phyloP scores from a whole-genome alignment of 2,797 vertebrate species.

The Anabacerthia variegaticeps region DNA sequence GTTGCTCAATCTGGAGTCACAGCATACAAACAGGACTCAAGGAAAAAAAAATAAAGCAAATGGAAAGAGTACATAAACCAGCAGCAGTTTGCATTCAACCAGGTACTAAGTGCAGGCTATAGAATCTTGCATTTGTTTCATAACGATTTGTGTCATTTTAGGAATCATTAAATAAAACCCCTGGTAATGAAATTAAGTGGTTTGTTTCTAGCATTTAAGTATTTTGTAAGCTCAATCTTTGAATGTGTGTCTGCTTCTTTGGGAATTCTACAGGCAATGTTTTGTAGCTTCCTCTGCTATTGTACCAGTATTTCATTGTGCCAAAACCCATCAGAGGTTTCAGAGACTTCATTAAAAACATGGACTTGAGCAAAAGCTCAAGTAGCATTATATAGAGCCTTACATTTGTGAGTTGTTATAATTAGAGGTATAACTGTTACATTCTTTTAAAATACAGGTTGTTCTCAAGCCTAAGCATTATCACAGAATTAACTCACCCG shows the following conservation, averaged over 20 bases:
- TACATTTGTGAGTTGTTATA: background rate
- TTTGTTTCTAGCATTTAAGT: background rate
- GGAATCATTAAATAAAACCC: background rate
- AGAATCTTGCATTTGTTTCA: background rate
- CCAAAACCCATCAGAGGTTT: background rate
- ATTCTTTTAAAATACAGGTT: constrained; percentile 79
- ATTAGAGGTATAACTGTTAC: constrained; percentile 4
- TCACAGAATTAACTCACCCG: constrained; percentile 95
- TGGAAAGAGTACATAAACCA: background rate
- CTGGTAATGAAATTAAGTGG: background rate
- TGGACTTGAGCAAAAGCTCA: background rate
- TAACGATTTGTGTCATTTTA: background rate
- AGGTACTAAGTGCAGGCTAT: background rate
- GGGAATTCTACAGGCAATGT: background rate
- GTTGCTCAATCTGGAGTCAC: background rate
- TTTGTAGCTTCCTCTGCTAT: background rate
- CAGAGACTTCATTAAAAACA: background rate
- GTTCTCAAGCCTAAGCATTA: constrained; percentile 97
- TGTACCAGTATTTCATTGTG: background rate
- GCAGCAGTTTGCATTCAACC: background rate
- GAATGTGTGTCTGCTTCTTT: background rate
- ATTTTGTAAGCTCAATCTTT: background rate
- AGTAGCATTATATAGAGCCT: background rate
- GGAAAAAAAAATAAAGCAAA: background rate
- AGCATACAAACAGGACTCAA: background rate